These are phyloP conservation scores for Calvadosia cruxmelitensis DNA, from an alignment of 30 jellyfish, hydroid and myxozoan species.

Conservation along the genomic window DNA sequence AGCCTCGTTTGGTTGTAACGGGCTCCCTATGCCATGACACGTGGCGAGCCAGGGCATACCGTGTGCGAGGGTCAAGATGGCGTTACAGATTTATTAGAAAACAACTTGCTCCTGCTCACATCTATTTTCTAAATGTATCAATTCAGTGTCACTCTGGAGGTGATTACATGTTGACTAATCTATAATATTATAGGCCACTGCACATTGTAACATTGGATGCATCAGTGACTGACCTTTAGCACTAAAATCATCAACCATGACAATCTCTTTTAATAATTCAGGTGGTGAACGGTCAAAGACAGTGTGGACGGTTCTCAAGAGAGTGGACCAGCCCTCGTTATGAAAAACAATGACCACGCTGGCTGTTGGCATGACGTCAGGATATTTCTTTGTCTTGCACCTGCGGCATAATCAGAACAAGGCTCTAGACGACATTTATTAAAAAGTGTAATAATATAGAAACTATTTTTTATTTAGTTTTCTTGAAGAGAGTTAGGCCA, in stretches of 20 bases:
- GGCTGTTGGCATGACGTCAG: slow-evolving; percentile 58
- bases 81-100: too few species aligned
- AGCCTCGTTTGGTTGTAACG: too few species aligned
- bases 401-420: too few species aligned
- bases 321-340: slow-evolving; percentile 98
- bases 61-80: too few species aligned
- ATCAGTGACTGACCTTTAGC: slow-evolving; percentile 79
- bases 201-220: not conserved
- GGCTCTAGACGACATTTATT: too few species aligned
- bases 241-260: slow-evolving; percentile 88
- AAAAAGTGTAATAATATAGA: too few species aligned
- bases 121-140: not conserved
- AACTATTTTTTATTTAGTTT: too few species aligned
- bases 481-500: too few species aligned
- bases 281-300: slow-evolving; percentile 94
- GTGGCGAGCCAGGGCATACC: too few species aligned
- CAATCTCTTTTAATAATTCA: slow-evolving; percentile 77
- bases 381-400: slow-evolving; percentile 57
- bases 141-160: not conserved
- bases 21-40: too few species aligned
- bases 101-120: not conserved
- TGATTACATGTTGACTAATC: not conserved
- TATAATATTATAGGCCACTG: not conserved
- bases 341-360: slow-evolving; percentile 90
- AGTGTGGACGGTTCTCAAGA: slow-evolving; percentile 81